A percentile compares a stretch with the other conserved stretches of the same genome.
Conservation (phyloP, 2,113 vertebrate genomes). For the Alethe castanea region DNA sequence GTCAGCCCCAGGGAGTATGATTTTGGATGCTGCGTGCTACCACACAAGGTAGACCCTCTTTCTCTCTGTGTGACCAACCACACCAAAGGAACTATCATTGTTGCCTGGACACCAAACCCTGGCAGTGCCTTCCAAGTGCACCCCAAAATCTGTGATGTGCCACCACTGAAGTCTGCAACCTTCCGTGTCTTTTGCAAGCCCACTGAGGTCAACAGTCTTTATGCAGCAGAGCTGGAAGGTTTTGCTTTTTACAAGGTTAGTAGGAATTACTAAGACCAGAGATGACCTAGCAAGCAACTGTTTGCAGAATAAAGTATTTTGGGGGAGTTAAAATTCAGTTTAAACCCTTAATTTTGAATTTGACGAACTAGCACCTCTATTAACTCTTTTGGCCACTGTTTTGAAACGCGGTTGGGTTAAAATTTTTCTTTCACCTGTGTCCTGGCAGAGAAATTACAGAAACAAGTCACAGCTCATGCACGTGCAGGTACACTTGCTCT, state of each 20-base stretch:
- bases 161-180: constrained; percentile 82
- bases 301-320: not conserved
- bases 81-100: constrained; percentile 80
- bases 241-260: constrained; percentile 86
- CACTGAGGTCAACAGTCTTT: constrained; percentile 74
- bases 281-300: not conserved
- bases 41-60: constrained; percentile 3
- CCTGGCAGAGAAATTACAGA: not conserved
- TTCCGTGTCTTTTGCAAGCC: constrained; percentile 83
- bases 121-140: constrained; percentile 76
- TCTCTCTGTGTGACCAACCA: constrained; percentile 84
- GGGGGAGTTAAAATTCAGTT: not conserved
- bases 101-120: constrained; percentile 80
- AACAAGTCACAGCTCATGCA: not conserved
- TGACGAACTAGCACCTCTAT: not conserved
- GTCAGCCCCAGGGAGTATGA: constrained; percentile 77
- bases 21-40: constrained; percentile 74
- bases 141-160: constrained; percentile 77
- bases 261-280: not conserved
- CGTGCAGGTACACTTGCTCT: not conserved
- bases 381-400: not conserved
- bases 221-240: constrained; percentile 84
- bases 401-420: not conserved
- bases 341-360: not conserved
- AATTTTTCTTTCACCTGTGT: not conserved